Evolutionary conservation across 2,113 vertebrate species (phyloP).

Genomic region (Perccottus glenii): DNA sequence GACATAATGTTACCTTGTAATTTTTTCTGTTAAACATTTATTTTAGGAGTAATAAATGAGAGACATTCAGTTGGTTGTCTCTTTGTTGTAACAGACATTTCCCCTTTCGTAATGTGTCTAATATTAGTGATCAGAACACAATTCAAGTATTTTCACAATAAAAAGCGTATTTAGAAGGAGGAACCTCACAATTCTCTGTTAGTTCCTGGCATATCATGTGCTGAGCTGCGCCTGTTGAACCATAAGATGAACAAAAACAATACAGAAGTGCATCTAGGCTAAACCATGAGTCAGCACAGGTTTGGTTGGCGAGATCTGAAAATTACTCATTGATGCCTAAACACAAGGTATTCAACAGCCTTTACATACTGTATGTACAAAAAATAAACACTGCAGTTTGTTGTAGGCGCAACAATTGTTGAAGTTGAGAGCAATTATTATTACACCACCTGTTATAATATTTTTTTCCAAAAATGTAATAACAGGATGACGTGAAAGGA

Average conservation of each 20-base stretch:
- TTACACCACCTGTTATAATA: not conserved
- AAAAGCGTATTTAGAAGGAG: not conserved
- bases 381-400: no score
- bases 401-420: no score
- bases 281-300: conserved; percentile 9
- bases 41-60: no score
- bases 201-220: conserved; percentile 27
- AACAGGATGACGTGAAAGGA: conserved; percentile 92
- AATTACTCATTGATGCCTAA: not conserved
- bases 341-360: no score
- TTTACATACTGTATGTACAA: no score
- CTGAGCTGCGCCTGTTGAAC: conserved; percentile 30
- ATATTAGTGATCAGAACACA: no score
- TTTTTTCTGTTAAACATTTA: not conserved
- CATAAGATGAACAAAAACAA: conserved; percentile 42
- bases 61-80: no score
- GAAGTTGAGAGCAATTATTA: no score
- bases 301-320: conserved; percentile 14
- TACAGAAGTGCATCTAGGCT: conserved; percentile 29
- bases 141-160: not conserved
- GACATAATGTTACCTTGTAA: not conserved
- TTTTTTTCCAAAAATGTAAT: not conserved
- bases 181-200: conserved; percentile 14
- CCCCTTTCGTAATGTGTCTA: no score
- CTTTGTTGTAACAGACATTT: no score